Percentiles rank a stretch among this genome's conserved stretches.
phyloP scores from a whole-genome alignment of 2,797 vertebrate species.

The Potorous gilbertii region DNA sequence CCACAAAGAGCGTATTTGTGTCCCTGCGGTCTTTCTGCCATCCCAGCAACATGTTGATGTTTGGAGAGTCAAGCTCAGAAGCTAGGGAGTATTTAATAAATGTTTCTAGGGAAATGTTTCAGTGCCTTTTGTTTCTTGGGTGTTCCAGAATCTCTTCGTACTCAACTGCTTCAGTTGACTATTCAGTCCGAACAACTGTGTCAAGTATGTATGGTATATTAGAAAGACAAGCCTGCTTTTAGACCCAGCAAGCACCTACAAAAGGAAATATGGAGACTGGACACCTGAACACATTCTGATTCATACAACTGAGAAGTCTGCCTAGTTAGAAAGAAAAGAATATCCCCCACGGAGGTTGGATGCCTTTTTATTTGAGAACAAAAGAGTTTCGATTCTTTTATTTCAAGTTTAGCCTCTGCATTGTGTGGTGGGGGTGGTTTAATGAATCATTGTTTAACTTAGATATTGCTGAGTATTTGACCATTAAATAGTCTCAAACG shows the following conservation, averaged over 20 bases:
- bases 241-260: constrained; percentile 86
- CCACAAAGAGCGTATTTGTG: not conserved
- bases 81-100: constrained; percentile 1
- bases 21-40: not conserved
- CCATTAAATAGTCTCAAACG: constrained; percentile 87
- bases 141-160: constrained; percentile 57
- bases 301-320: constrained; percentile 89
- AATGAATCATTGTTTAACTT: constrained; percentile 97
- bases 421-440: constrained; percentile 91
- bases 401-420: constrained; percentile 88
- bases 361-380: constrained; percentile 91
- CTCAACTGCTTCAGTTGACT: constrained; percentile 70
- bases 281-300: constrained; percentile 91
- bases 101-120: constrained; percentile 27
- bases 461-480: constrained; percentile 91
- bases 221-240: constrained; percentile 80
- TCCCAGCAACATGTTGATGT: constrained; percentile 32
- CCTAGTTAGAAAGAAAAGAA: constrained; percentile 86
- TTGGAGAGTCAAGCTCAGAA: constrained; percentile 24
- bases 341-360: constrained; percentile 89
- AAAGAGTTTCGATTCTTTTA: constrained; percentile 91
- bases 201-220: constrained; percentile 86
- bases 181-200: constrained; percentile 81
- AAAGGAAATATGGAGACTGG: constrained; percentile 84
- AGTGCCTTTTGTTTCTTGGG: constrained; percentile 28